Base-by-base conservation (phyloP, 2,888 invertebrate genomes). In the Amiota minor region DNA sequence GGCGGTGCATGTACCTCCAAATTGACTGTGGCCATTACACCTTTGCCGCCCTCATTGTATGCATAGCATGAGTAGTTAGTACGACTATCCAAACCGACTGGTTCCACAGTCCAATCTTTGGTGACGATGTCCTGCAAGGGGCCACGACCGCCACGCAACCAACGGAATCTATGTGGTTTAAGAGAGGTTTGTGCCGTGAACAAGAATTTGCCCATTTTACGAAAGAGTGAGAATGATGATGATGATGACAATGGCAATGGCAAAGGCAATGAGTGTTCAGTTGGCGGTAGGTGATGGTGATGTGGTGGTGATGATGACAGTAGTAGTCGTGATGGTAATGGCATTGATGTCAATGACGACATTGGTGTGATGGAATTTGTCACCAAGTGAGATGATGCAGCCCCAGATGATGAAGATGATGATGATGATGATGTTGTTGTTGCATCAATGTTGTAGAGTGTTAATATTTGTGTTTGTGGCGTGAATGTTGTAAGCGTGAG, bases 41-140 rank as follows among this genome's bases (percentile, higher is more conserved):
- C 95, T 80, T 94, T 93, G 0, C 97, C 98, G 0, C 96, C 96
- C 12, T 94, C 93, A 89, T 96, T 97, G 89, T 93, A 92, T 0
- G 97, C 97, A 79, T 94, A 92, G 87, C 98, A 98, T 0, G 96
- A 95, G 91, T 97, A 97, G 91, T 96, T 96, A 82, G 96, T 95
- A 77, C 96, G 93, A 69, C 96, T 95, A 88, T 96, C 95, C 77
- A 98, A 90, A 12, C 95, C 94, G 14, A 96, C 97, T 0, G 96
- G 95, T 77, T 94, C 94, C 76, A 97, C 94, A 46, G 93, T 94
- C 92, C 95, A 95, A 84, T 93, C 94, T 77, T 93, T 92, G 6
- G 94, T 93, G 46, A 94, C 94, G 73, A 95, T 93, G 86, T 96
- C 95, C 73, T 93, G 92, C 45, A 96, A 92, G 18, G 93, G 91